Evolutionary conservation across 2,888 invertebrate species (phyloP), one percentile per base, ranked within the genome.

Genomic region (Matsumyia berberina): DNA sequence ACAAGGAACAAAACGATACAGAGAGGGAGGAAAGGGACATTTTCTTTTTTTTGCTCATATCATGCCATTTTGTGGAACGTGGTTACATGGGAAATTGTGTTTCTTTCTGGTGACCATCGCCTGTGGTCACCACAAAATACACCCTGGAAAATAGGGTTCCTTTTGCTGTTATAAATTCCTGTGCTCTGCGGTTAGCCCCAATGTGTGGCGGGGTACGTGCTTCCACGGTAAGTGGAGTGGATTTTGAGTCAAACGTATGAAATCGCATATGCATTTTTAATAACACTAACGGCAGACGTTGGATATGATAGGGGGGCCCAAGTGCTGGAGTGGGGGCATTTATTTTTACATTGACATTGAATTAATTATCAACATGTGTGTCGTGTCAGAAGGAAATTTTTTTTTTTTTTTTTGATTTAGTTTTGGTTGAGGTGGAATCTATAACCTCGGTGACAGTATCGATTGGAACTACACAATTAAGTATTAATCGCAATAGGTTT

Each of bases 201-300:
- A 81, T 69, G 74, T 81, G 80, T 81, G 80, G 74, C 69, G 55
- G 39, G 24, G 42, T 62, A 81, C 80, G 80, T 81, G 80, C 80
- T 80, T 62, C 69, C 74, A 69, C 35, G 35, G 55, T 69, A 81
- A 60, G 69, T n/a, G n/a, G n/a, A 49, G 44, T 1, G 53, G 11
- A 17, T 57, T 53, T 58, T 19, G 9, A 51, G 58, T 66, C 42
- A 60, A n/a, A 58, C 53, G 33, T 66, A 44, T 57, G 44, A 57
- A 69, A 31, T 58, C 15, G 57, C 49, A n/a, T 49, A 69, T 80
- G 66, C 51, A 80, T 80, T 60, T 73, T 67, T 80, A 62, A 67
- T 80, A 73, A 73, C 35, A 57, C 66, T 67, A 66, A 66, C 49
- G 31, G 2, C 24, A 24, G 66, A 46, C 39, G 66, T 66, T 55